Evolutionary conservation across 2,113 vertebrate species (phyloP), one percentile per base, ranked within the genome.

Genomic region (Patagioenas fasciata): DNA sequence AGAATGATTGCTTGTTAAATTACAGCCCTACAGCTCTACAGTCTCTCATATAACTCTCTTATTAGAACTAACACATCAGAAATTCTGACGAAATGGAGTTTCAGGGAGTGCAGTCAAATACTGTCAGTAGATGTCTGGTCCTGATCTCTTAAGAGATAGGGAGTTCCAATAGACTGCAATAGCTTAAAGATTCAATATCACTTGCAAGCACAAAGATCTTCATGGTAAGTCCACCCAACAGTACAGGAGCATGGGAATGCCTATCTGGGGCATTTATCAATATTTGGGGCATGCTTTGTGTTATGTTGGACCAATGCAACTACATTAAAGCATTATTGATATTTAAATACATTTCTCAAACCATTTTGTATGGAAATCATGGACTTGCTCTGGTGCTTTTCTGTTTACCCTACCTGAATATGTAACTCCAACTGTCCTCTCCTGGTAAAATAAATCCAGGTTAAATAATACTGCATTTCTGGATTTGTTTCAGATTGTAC

Each of bases 311-410:
- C 36, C 34, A 28, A 18, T 10, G 5, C 10, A 85, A 53, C 2
- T 19, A 24, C 10, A 38, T 44, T 50, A 31, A 78, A 60, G 4
- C 40, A 53, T 36, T 50, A n/a, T 6, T 40, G 36, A 26, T 51
- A 75, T 50, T 61, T 60, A 53, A 5, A 48, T 74, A n/a, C 5
- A 50, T 78, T 84, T 80, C 24, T 72, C 38, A 9, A 66, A 57
- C 24, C 42, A 25, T 78, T 71, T 72, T 54, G 2, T 57, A 15
- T 80, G 9, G 21, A 67, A 87, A 81, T 1, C 36, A 44, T 23
- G 6, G 4, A 20, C 8, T 51, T 67, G 16, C 2, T 73, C 1
- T 6, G 44, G 2, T 31, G 12, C 0, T 47, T 53, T 61, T 80
- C 36, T n/a, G 1, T 48, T 70, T 84, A 2, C 2, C 12, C 4